These are phyloP conservation scores for Limanda limanda DNA, from an alignment of 2,113 vertebrate genomes.

Conservation along the genomic window DNA sequence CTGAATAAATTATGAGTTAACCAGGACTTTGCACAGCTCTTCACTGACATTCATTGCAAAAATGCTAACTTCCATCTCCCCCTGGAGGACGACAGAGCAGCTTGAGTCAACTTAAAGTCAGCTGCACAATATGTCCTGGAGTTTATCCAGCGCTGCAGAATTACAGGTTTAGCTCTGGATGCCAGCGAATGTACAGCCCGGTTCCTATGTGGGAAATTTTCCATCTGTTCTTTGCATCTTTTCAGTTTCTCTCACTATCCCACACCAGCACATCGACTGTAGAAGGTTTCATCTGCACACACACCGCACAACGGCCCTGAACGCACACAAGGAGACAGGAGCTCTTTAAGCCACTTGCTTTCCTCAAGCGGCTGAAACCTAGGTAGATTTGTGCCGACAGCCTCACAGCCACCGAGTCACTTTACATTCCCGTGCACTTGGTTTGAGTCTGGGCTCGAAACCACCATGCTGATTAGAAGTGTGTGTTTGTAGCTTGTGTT, in stretches of 20 bases:
- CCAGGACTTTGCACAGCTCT: neutral
- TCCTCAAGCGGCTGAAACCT: slow-evolving; percentile 6
- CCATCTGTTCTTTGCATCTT: no score
- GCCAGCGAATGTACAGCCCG: slow-evolving; percentile 39
- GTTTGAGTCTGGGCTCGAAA: neutral
- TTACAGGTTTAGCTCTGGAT: slow-evolving; percentile 20
- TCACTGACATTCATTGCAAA: slow-evolving; percentile 18
- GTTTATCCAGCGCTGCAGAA: slow-evolving; percentile 25
- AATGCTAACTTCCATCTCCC: slow-evolving; percentile 19
- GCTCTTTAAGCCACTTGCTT: neutral
- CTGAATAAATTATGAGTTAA: slow-evolving; percentile 34
- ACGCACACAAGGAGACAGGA: neutral
- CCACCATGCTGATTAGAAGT: neutral
- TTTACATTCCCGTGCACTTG: neutral
- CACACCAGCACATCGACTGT: neutral
- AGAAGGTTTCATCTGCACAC: neutral
- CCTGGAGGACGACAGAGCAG: slow-evolving; percentile 20
- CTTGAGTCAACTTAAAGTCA: slow-evolving; percentile 40
- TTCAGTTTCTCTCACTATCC: no score
- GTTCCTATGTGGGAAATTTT: neutral
- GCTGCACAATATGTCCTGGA: slow-evolving; percentile 38
- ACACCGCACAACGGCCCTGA: neutral
- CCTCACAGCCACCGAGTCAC: neutral
- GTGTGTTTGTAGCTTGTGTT: slow-evolving; percentile 2
- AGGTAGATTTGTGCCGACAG: neutral